Evolutionary conservation across 2,888 invertebrate species (phyloP).

Genomic region (Pyralis farinalis): DNA sequence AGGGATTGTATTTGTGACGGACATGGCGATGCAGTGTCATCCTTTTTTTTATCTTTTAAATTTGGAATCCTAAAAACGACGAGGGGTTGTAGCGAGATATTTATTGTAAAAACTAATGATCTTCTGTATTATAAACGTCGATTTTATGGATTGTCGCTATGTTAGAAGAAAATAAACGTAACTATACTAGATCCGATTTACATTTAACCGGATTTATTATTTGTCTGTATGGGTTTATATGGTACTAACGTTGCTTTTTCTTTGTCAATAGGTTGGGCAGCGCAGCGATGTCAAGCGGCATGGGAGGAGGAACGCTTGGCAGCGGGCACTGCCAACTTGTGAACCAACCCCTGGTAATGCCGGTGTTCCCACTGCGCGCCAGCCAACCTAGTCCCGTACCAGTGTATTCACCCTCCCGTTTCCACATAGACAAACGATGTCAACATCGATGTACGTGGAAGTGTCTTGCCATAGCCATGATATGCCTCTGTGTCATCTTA

Average conservation of each 20-base stretch:
- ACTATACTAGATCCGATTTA: too few relatives aligned
- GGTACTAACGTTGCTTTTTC: constrained; percentile 21
- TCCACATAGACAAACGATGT: constrained; percentile 96
- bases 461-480: constrained; percentile 96
- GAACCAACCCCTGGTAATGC: constrained; percentile 91
- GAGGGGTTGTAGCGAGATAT: too few relatives aligned
- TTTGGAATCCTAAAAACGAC: too few relatives aligned
- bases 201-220: too few relatives aligned
- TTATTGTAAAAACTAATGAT: too few relatives aligned
- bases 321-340: constrained; percentile 86
- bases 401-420: constrained; percentile 92
- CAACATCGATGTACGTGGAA: constrained; percentile 98
- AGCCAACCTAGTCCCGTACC: constrained; percentile 90
- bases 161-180: too few relatives aligned
- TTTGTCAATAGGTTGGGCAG: constrained; percentile 71
- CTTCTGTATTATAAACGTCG: too few relatives aligned
- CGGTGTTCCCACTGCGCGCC: constrained; percentile 91
- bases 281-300: constrained; percentile 77
- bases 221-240: too few relatives aligned
- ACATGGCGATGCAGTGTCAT: too few relatives aligned
- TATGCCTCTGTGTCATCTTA: constrained; percentile 93
- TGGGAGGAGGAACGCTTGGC: constrained; percentile 83
- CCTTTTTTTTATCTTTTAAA: too few relatives aligned
- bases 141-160: too few relatives aligned
- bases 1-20: too few relatives aligned